Percentiles rank a stretch among this genome's conserved stretches.
Evolutionary conservation across 1,140 invertebrate species (phyloP).

Genomic region (Heliothis virescens): DNA sequence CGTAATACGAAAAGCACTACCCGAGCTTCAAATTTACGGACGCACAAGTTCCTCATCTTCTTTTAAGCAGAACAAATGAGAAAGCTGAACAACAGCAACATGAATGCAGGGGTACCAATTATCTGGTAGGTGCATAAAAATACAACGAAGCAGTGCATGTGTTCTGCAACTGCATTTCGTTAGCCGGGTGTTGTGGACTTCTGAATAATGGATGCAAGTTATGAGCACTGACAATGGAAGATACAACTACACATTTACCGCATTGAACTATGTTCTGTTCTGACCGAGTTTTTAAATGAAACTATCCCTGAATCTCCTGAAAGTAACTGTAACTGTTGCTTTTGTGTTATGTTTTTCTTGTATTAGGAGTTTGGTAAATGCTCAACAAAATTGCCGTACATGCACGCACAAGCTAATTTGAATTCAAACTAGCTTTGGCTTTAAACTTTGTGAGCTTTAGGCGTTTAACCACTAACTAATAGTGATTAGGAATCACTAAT

Average conservation of each 20-base stretch:
- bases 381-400: too few relatives aligned
- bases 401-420: neutral
- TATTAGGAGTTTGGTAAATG: too few relatives aligned
- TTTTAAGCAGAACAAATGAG: constrained; percentile 23
- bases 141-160: constrained; percentile 17
- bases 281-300: neutral
- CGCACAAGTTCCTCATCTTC: neutral
- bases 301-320: neutral
- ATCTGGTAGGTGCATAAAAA: constrained; percentile 21
- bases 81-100: constrained; percentile 10
- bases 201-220: constrained; percentile 50
- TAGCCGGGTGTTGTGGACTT: constrained; percentile 29
- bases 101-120: constrained; percentile 27
- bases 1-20: neutral
- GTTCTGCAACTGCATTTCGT: constrained; percentile 35
- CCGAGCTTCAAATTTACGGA: neutral
- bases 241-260: constrained; percentile 22
- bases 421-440: neutral
- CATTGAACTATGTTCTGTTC: neutral
- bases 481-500: constrained; percentile 9
- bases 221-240: constrained; percentile 36
- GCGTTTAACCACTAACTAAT: neutral
- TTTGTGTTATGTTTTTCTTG: neutral
- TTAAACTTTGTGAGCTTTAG: neutral
- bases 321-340: neutral